Evolutionary conservation across 2,888 invertebrate species (phyloP).

Genomic region (Callyntrura sp.): DNA sequence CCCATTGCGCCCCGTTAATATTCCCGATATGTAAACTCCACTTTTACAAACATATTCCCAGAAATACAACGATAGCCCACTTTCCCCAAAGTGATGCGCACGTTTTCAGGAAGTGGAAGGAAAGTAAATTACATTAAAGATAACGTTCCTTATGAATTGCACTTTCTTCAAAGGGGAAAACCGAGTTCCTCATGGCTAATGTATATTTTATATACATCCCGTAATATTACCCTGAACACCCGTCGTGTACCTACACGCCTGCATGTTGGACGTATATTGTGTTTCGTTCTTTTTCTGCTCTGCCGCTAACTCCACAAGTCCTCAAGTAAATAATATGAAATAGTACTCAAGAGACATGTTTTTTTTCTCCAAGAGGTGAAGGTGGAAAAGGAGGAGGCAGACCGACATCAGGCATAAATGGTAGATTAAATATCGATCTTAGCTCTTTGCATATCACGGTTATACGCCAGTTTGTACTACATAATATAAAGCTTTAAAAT

Average conservation of each 20-base stretch:
- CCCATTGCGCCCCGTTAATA: neutral
- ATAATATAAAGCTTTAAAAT: constrained; percentile 34
- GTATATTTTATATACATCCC: constrained; percentile 24
- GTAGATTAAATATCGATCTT: constrained; percentile 84
- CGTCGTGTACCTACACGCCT: neutral
- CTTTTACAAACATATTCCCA: constrained; percentile 19
- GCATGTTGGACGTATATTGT: neutral
- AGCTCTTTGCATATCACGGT: constrained; percentile 45
- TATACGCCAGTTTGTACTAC: neutral
- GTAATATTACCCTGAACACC: constrained; percentile 33
- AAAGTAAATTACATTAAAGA: constrained; percentile 51
- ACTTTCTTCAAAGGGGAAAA: constrained; percentile 15
- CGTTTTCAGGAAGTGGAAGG: constrained; percentile 42
- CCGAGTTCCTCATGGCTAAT: neutral
- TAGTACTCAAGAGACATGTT: constrained; percentile 69
- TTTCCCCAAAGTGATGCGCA: neutral
- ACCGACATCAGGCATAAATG: constrained; percentile 62
- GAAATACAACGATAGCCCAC: neutral
- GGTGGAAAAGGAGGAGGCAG: constrained; percentile 66
- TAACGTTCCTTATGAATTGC: constrained; percentile 47
- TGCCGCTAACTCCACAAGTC: neutral
- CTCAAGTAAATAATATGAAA: constrained; percentile 61
- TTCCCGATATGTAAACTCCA: neutral
- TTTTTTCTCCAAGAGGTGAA: constrained; percentile 51
- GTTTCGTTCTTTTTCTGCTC: neutral